Evolutionary conservation across 2,113 vertebrate genomes (phyloP), one percentile per base, ranked within the genome.

Genomic region (Boulengeromyrus knoepffleri): DNA sequence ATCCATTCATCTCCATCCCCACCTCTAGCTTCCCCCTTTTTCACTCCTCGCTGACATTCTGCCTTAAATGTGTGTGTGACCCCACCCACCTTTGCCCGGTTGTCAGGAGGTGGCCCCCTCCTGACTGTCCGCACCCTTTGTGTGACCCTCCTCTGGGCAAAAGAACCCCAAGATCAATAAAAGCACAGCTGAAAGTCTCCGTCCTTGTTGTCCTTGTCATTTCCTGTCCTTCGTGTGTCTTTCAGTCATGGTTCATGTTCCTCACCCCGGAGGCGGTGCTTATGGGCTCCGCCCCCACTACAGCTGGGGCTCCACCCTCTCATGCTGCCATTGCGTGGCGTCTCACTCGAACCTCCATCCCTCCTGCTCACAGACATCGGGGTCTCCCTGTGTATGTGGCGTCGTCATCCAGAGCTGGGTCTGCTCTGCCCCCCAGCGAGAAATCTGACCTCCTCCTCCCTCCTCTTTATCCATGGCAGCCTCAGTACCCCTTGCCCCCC

Each of bases 171-270:
- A 85, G 52, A 89, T 90, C 70, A 96, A 95, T 95, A 96, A 96
- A 96, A 93, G 94, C 94, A 91, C 93, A 95, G 94, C 94, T 96
- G 95, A 96, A 96, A 96, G 94, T 53, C 15, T 95, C 96, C 96
- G 93, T 94, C 94, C 92, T 95, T 94, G 89, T 95, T 94, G 95
- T 96, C 96, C 91, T 96, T 94, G 95, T 96, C 91, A 95, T 95
- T 96, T 96, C 95, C 95, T 96, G 95, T 96, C 95, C 96, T 94
- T 92, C 91, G 94, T 96, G 94, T 96, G 93, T 92, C 94, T 95
- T 95, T 96, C 94, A 95, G 95, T 96, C 94, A 92, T 94, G 92
- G 92, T 93, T 93, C 92, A 92, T 94, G 93, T 91, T 91, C 90
- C 92, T 74, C 88, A 74, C 84, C 74, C 53, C 90, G 88, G 92